phyloP scores from a whole-genome alignment of 2,113 vertebrate species.

The Parotia lawesii region DNA sequence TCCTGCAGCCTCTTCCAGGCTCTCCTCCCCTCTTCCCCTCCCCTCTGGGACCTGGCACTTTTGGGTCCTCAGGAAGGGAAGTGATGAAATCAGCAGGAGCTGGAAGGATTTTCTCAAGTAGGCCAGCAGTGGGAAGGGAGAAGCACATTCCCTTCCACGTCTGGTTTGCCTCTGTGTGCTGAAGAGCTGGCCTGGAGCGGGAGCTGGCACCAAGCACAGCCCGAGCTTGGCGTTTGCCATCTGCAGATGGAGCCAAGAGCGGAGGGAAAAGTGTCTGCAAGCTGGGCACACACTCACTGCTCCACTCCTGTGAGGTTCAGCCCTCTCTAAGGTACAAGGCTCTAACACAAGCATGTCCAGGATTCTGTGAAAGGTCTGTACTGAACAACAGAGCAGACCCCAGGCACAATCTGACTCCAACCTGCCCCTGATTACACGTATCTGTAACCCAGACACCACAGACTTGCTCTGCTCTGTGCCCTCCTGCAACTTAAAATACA shows the following conservation, averaged over 20 bases:
- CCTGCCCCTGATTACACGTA: not conserved
- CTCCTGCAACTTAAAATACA: conserved; percentile 22
- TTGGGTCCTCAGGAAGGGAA: not conserved
- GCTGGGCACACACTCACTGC: not conserved
- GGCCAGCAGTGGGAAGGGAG: not conserved
- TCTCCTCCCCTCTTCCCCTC: not conserved
- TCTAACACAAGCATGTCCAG: not conserved
- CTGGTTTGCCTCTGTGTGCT: not conserved
- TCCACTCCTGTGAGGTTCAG: not conserved
- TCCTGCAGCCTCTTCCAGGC: not conserved
- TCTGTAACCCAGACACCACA: not conserved
- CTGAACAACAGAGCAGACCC: not conserved
- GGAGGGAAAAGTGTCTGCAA: not conserved
- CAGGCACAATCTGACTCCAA: not conserved
- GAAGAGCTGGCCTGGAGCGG: not conserved
- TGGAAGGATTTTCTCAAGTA: conserved; percentile 3
- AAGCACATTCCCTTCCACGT: not conserved
- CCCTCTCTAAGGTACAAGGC: not conserved
- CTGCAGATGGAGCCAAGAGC: not conserved
- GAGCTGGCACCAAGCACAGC: not conserved
- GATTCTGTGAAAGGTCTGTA: not conserved
- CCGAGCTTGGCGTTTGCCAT: not conserved
- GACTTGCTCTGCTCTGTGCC: not conserved
- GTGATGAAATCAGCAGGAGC: not conserved
- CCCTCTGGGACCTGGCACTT: not conserved